Conservation (phyloP, 2,113 vertebrate species). For the Ptychochromis oligacanthus region DNA sequence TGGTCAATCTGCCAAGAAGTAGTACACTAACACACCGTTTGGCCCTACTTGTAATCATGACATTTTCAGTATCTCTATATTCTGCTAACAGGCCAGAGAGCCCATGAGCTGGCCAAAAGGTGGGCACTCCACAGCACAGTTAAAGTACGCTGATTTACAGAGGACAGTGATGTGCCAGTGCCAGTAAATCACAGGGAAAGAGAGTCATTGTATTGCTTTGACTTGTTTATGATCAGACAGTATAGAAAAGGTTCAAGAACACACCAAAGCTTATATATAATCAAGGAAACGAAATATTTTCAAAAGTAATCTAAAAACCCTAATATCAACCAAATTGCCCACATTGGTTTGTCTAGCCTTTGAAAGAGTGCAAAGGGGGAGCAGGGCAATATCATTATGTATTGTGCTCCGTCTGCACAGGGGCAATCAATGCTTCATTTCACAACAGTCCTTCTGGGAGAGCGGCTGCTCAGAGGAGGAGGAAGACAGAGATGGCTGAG, state of each 20-base stretch:
- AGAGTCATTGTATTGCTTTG: constrained; percentile 15
- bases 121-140: not conserved
- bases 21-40: not conserved
- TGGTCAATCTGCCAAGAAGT: not conserved
- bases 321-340: constrained; percentile 11
- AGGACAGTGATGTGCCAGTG: not conserved
- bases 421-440: constrained; percentile 74
- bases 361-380: not conserved
- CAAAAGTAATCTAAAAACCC: constrained; percentile 12
- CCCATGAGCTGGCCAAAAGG: accelerated
- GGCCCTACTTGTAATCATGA: not conserved
- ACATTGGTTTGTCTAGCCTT: constrained; percentile 32
- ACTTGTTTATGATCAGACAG: constrained; percentile 5
- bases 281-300: constrained; percentile 26
- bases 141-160: not conserved
- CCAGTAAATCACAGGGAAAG: not conserved
- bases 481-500: constrained; percentile 5
- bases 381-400: constrained; percentile 71
- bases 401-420: constrained; percentile 61
- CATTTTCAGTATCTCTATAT: not conserved
- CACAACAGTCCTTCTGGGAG: constrained; percentile 51
- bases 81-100: not conserved
- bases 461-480: constrained; percentile 26
- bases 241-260: not conserved
- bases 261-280: constrained; percentile 14